A percentile compares a stretch with the other conserved stretches of the same genome.
These are phyloP conservation scores for Buphagus erythrorhynchus DNA, from an alignment of 2,797 vertebrate genomes.

Conservation along the genomic window DNA sequence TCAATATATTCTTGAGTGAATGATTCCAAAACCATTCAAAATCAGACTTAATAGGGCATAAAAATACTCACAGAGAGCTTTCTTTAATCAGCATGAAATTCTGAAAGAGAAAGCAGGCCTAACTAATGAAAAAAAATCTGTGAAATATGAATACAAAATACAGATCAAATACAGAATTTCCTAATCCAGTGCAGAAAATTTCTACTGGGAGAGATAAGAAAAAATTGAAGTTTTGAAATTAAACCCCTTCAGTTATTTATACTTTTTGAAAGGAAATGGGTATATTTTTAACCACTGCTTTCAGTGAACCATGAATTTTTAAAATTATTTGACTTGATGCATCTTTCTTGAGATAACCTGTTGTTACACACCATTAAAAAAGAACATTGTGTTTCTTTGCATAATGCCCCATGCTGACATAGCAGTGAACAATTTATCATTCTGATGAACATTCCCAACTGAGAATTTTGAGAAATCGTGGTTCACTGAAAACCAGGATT, in stretches of 20 bases:
- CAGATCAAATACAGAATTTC: neutral
- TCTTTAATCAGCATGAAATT: neutral
- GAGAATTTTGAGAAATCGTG: neutral
- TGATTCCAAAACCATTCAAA: neutral
- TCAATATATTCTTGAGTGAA: neutral
- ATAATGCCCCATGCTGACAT: neutral
- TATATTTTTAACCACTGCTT: neutral
- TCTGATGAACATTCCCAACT: neutral
- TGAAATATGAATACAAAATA: neutral
- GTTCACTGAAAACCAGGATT: neutral
- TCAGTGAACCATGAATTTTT: neutral
- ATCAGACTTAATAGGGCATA: neutral
- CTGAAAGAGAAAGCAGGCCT: neutral
- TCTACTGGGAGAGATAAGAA: neutral
- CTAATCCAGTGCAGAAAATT: neutral
- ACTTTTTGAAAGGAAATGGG: neutral
- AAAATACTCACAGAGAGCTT: neutral
- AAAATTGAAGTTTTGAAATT: neutral
- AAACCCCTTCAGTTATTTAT: neutral
- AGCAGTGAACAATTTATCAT: neutral
- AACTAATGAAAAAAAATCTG: neutral
- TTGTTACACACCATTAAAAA: slow-evolving; percentile 13
- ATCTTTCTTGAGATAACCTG: neutral
- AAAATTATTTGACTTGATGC: neutral
- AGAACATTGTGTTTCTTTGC: neutral